Conservation (phyloP, 2,888 invertebrate species). For the Nomada fabriciana region DNA sequence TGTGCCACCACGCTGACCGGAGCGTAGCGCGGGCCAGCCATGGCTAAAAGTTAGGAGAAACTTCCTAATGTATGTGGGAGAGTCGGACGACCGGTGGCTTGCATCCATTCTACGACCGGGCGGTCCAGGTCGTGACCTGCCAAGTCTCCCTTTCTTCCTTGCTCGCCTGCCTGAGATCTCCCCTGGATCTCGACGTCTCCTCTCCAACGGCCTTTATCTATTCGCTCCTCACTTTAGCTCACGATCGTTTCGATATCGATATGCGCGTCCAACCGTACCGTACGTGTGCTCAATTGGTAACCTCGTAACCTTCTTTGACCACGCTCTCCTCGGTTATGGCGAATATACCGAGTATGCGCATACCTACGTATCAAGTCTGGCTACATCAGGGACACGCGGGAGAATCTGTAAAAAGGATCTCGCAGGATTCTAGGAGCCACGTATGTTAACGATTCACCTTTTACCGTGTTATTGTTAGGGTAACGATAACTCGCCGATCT, state of each 20-base stretch:
- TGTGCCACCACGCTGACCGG: slow-evolving; percentile 56
- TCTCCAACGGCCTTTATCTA: slow-evolving; percentile 45
- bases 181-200: slow-evolving; percentile 55
- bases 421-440: neutral
- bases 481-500: slow-evolving; percentile 11
- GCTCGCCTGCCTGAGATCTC: slow-evolving; percentile 48
- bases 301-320: slow-evolving; percentile 47
- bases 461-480: neutral
- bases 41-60: slow-evolving; percentile 78
- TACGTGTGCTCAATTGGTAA: slow-evolving; percentile 46
- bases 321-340: neutral
- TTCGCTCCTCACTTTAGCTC: slow-evolving; percentile 27
- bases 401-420: neutral
- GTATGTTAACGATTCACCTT: slow-evolving; percentile 19
- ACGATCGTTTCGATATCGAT: slow-evolving; percentile 27
- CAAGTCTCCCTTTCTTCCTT: slow-evolving; percentile 57
- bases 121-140: slow-evolving; percentile 79
- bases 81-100: slow-evolving; percentile 75
- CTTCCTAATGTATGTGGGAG: slow-evolving; percentile 81
- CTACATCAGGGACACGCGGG: neutral
- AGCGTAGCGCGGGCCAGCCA: slow-evolving; percentile 54
- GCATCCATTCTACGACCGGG: slow-evolving; percentile 77
- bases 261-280: slow-evolving; percentile 32
- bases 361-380: neutral
- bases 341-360: neutral